Conservation (phyloP, 2,888 invertebrate species). For the Nomada flava region DNA sequence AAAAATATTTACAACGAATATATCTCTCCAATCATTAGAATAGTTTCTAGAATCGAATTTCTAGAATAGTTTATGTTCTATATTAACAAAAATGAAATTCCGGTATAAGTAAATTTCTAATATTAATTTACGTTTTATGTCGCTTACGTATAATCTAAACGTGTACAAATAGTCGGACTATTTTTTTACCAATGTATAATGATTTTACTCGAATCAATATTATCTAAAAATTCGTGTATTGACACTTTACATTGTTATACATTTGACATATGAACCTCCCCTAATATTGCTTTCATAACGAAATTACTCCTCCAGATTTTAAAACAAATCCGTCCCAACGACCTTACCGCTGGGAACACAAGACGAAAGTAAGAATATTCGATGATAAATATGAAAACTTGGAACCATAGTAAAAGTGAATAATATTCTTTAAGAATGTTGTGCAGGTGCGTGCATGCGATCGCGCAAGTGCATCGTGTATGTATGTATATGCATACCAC, state of each 20-base stretch:
- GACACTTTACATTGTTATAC: conserved; percentile 10
- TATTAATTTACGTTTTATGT: background rate
- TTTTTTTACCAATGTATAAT: background rate
- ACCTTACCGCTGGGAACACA: background rate
- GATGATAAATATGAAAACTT: background rate
- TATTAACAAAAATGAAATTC: background rate
- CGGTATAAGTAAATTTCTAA: background rate
- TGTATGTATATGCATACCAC: conserved; percentile 26
- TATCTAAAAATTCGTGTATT: background rate
- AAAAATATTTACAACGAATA: background rate
- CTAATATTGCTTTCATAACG: conserved; percentile 21
- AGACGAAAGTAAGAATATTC: background rate
- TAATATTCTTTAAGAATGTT: conserved; percentile 6
- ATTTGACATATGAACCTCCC: conserved; percentile 37
- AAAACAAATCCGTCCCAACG: background rate
- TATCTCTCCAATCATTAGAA: background rate
- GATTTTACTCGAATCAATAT: conserved; percentile 8
- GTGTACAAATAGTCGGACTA: background rate
- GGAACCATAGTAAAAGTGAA: background rate
- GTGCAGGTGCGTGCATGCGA: background rate
- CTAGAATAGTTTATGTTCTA: background rate
- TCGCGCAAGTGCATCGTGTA: conserved; percentile 24
- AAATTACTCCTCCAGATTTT: background rate
- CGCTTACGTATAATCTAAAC: background rate
- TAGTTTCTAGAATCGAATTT: background rate